Evolutionary conservation across 2,113 vertebrate species (phyloP), one percentile per base, ranked within the genome.

Genomic region (Tauraco erythrolophus): DNA sequence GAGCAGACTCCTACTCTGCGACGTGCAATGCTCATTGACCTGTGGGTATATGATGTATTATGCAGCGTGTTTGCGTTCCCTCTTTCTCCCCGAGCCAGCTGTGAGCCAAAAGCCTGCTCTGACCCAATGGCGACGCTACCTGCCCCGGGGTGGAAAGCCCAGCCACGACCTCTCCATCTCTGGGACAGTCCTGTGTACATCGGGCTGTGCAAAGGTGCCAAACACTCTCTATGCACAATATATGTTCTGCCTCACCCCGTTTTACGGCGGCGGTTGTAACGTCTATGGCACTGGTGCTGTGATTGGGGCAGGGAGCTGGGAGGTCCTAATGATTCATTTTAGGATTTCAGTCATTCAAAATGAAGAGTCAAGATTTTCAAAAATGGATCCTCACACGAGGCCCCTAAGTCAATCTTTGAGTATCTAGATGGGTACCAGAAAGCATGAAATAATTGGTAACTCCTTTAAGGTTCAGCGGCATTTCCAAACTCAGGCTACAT

Each of bases 21-120:
- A 70, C 5, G 83, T 0, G 6, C 16, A 19, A 43, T 90, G 79
- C 75, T 95, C 90, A 37, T 70, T 97, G 96, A 96, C 88, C 94
- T 93, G 94, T 94, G 82, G 88, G 24, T 54, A 15, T 43, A 70
- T 43, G 33, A 83, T 57, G 54, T 16, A 64, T 92, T 77, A 80
- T 65, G 91, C 92, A 79, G 77, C 15, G 60, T n/a, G n/a, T 68
- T 58, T 89, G 54, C 27, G 9, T 79, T 88, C 82, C 23, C 77
- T 90, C 82, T 78, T 60, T 89, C 78, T 90, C 78, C 78, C 70
- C 6, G 1, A 64, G 43, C 35, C 90, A 79, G 74, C 84, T 74
- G 89, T 23, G 92, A 93, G 84, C n/a, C 5, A 1, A 74, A 82
- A 64, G 53, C 46, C 68, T 31, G 48, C 50, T 61, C 78, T 48